Percentiles rank a stretch among this genome's conserved stretches.
Evolutionary conservation across 2,797 vertebrate genomes (phyloP).

Genomic region (Crotalus adamanteus): DNA sequence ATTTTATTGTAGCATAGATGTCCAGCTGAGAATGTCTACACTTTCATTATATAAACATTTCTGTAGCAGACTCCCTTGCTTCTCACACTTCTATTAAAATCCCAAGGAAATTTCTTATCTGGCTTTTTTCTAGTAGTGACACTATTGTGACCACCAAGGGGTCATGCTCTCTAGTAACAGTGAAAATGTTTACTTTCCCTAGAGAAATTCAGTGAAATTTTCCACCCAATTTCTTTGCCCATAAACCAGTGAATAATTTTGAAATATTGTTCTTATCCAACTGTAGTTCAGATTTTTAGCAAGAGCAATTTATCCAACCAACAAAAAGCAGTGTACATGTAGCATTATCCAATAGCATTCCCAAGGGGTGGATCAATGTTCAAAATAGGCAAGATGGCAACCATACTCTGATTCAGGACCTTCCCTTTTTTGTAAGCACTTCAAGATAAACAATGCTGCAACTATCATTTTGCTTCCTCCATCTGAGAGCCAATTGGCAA

Average conservation of each 20-base stretch:
- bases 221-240: neutral
- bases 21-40: neutral
- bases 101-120: neutral
- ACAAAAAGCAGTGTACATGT: neutral
- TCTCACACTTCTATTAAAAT: neutral
- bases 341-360: neutral
- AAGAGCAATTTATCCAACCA: neutral
- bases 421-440: neutral
- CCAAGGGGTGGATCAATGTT: neutral
- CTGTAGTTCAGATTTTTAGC: neutral
- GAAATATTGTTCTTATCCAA: neutral
- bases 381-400: neutral
- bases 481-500: neutral
- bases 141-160: neutral
- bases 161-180: neutral
- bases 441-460: neutral
- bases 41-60: neutral
- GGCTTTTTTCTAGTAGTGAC: neutral
- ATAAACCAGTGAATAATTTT: neutral
- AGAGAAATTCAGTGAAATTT: neutral
- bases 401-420: neutral
- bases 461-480: neutral
- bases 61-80: neutral
- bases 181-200: neutral
- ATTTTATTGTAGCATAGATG: neutral